Base-by-base conservation (phyloP, 1,140 invertebrate genomes). In the Tribolium madens region DNA sequence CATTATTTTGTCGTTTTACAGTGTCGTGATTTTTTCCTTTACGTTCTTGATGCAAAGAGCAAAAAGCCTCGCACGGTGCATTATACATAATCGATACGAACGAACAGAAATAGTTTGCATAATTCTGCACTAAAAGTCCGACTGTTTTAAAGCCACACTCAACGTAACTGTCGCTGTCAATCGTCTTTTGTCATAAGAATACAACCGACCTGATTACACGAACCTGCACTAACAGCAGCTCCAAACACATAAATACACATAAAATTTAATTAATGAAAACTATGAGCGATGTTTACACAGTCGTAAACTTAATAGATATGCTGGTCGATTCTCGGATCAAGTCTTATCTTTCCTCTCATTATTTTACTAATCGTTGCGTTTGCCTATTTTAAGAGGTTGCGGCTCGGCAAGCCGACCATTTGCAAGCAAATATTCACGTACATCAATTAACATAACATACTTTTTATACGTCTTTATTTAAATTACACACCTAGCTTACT, bases 51-150 rank as follows among this genome's bases (percentile, higher is more conserved):
- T 57, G 14, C 6, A 18, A 21, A 21, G 6, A 21, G 52, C 52
- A 57, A 21, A 53, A 21, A 57, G 17, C 52, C 17, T 42, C 36
- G 21, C 21, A 17, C 18, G 9, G 18, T 21, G 13, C 18, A 70
- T 46, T 47, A 14, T 12, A 71, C 47, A 74, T 74, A 57, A 74
- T 74, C 72, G 31, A 74, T 74, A 74, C 48, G 48, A 50, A 50
- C 48, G 71, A 73, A 73, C 18, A 52, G 52, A 57, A 57, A 57
- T 52, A 73, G 71, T 73, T 73, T 73, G 71, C 71, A 73, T 73
- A 73, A 73, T 73, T 73, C 48, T 52, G 46, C 71, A 73, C 71
- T 73, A 57, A 57, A 74, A 74, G 50, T 74, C 72, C 72, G 72
- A 57, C 72, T 57, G 72, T 74, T 74, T 74, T 74, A 74, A n/a